Percentiles rank a stretch among this genome's conserved stretches.
Conservation (phyloP, 2,113 vertebrate genomes). For the Egretta garzetta region DNA sequence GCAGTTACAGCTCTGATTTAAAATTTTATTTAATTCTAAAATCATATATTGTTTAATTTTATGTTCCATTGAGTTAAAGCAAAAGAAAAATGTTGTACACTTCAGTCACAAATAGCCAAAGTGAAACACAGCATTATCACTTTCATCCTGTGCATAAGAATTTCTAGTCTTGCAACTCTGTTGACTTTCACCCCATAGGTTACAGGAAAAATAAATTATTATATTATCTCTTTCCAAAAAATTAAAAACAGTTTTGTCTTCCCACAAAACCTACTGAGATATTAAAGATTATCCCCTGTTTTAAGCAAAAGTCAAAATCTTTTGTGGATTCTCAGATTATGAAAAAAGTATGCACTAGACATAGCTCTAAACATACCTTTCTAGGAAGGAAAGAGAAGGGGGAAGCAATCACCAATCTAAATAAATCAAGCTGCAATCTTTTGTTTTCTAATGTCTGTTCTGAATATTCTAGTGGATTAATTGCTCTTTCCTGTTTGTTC, state of each 20-base stretch:
- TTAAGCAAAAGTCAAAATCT: background rate
- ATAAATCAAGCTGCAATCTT: background rate
- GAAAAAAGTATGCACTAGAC: accelerated
- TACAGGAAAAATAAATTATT: background rate
- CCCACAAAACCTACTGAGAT: background rate
- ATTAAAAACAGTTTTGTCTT: background rate
- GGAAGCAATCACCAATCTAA: background rate
- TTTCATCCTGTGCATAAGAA: background rate
- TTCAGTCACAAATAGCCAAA: background rate
- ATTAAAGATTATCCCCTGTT: background rate
- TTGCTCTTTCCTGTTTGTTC: background rate
- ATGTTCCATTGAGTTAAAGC: background rate
- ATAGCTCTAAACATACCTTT: background rate
- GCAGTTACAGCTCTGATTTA: background rate
- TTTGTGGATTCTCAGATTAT: background rate
- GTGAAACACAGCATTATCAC: background rate
- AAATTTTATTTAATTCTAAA: background rate
- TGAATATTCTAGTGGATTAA: background rate
- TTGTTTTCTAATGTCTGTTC: background rate
- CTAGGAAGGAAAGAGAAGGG: background rate
- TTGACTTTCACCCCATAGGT: background rate
- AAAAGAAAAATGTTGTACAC: background rate
- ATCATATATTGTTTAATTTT: background rate
- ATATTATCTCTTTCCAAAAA: background rate
- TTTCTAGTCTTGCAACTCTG: background rate